These are phyloP conservation scores for Tiphia femorata DNA, from an alignment of 2,888 invertebrate genomes.

Conservation along the genomic window DNA sequence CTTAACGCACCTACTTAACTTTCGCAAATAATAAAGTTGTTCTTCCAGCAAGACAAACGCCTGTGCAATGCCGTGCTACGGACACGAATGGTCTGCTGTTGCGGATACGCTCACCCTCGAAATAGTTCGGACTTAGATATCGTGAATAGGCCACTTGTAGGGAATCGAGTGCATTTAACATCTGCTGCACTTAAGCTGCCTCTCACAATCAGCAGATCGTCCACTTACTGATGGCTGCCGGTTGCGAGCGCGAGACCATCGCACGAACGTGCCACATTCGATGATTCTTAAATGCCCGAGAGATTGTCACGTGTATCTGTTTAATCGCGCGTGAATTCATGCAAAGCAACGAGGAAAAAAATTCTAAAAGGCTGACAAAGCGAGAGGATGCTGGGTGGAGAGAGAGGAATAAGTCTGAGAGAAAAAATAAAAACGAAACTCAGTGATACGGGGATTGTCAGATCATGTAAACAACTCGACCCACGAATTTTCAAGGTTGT, in stretches of 20 bases:
- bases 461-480: too few relatives aligned
- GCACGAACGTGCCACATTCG: neutral
- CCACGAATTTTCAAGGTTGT: too few relatives aligned
- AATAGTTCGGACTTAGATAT: neutral
- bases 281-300: neutral
- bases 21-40: too few relatives aligned
- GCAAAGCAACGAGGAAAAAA: neutral
- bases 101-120: too few relatives aligned
- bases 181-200: neutral
- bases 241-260: neutral
- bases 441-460: neutral
- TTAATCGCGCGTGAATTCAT: slow-evolving; percentile 2
- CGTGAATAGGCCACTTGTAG: slow-evolving; percentile 1
- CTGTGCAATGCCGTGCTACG: too few relatives aligned
- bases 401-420: too few relatives aligned
- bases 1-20: too few relatives aligned
- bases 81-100: too few relatives aligned
- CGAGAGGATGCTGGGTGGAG: too few relatives aligned
- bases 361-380: neutral
- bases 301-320: neutral
- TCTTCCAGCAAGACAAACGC: too few relatives aligned
- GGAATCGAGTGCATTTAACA: slow-evolving; percentile 1
- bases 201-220: neutral
- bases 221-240: slow-evolving; percentile 1
- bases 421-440: neutral